Percentiles rank a stretch among this genome's conserved stretches.
Evolutionary conservation across 2,113 vertebrate genomes (phyloP).

Genomic region (Poecile atricapillus): DNA sequence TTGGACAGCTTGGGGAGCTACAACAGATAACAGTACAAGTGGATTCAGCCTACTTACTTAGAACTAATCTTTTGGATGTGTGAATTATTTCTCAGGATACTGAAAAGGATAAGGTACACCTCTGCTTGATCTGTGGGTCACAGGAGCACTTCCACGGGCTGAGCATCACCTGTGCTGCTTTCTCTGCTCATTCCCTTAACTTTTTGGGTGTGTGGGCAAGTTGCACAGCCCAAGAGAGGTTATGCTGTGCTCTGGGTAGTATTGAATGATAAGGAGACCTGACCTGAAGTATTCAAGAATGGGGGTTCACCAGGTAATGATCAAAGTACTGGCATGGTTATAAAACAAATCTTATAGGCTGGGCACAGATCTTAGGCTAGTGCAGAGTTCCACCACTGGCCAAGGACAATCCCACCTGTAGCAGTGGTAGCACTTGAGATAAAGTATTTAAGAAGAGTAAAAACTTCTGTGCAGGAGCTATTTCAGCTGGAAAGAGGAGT

Average conservation of each 20-base stretch:
- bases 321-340: neutral
- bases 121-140: neutral
- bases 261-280: neutral
- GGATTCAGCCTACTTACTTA: neutral
- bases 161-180: neutral
- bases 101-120: neutral
- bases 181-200: neutral
- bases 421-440: neutral
- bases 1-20: neutral
- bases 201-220: neutral
- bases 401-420: neutral
- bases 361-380: neutral
- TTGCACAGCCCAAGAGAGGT: neutral
- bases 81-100: neutral
- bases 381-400: neutral
- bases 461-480: neutral
- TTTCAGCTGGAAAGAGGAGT: neutral
- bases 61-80: neutral
- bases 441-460: neutral
- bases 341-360: neutral
- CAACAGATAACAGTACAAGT: neutral
- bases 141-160: neutral
- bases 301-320: neutral
- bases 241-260: neutral
- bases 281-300: neutral